Evolutionary conservation across 2,888 invertebrate species (phyloP).

Genomic region (Eristalis arbustorum): DNA sequence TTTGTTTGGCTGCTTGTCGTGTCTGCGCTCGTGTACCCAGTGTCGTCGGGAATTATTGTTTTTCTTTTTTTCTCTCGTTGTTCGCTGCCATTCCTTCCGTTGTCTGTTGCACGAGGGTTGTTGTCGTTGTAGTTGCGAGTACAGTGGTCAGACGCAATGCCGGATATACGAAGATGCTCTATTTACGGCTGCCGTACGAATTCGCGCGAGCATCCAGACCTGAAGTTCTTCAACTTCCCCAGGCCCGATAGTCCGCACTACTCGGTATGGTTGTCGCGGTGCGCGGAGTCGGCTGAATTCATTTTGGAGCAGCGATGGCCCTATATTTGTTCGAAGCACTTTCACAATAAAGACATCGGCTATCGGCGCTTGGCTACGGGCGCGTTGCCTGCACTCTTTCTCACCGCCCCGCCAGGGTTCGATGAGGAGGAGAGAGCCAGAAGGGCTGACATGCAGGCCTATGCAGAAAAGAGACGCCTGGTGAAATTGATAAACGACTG

Average conservation of each 20-base stretch:
- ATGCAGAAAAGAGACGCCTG: too few relatives aligned
- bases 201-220: slow-evolving; percentile 75
- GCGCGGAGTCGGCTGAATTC: slow-evolving; percentile 75
- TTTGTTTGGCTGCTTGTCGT: slow-evolving; percentile 12
- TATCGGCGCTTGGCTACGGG: slow-evolving; percentile 75
- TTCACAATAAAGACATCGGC: slow-evolving; percentile 75
- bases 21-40: neutral
- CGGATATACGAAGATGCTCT: slow-evolving; percentile 77
- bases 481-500: too few relatives aligned
- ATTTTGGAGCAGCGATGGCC: slow-evolving; percentile 76
- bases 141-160: slow-evolving; percentile 72
- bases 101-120: neutral
- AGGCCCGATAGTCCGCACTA: slow-evolving; percentile 76
- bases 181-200: slow-evolving; percentile 77
- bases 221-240: slow-evolving; percentile 78
- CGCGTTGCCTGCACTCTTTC: slow-evolving; percentile 75
- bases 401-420: slow-evolving; percentile 70
- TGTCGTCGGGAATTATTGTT: neutral
- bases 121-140: neutral
- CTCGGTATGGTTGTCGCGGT: slow-evolving; percentile 76
- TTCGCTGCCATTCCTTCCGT: too few relatives aligned
- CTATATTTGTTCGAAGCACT: slow-evolving; percentile 77
- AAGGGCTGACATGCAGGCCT: slow-evolving; percentile 74
- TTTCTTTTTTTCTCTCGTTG: neutral
- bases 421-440: slow-evolving; percentile 70